Conservation (phyloP, 2,888 invertebrate species). For the Neoscelio sp. region DNA sequence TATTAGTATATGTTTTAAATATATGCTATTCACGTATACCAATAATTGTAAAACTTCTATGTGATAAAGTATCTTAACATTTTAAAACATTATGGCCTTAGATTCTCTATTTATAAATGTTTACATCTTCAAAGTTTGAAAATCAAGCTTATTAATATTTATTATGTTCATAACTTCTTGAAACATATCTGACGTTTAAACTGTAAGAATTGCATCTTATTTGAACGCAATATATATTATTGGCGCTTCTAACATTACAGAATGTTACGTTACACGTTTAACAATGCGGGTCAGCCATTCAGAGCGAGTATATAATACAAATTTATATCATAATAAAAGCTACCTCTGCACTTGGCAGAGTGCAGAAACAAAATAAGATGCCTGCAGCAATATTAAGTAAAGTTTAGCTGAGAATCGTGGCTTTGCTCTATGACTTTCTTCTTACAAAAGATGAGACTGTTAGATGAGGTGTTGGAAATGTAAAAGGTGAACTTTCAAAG, state of each 20-base stretch:
- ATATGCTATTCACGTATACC: no score
- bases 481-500: slow-evolving; percentile 23
- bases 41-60: no score
- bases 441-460: slow-evolving; percentile 9
- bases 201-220: slow-evolving; percentile 26
- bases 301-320: slow-evolving; percentile 17
- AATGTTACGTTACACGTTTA: slow-evolving; percentile 33
- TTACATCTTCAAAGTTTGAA: slow-evolving; percentile 3
- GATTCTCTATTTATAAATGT: no score
- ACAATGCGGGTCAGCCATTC: slow-evolving; percentile 49
- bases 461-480: slow-evolving; percentile 40
- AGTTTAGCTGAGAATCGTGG: slow-evolving; percentile 13
- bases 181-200: slow-evolving; percentile 24
- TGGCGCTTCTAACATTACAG: slow-evolving; percentile 10
- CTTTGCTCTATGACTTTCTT: slow-evolving; percentile 19
- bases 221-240: slow-evolving; percentile 49
- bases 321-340: slow-evolving; percentile 40
- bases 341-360: slow-evolving; percentile 1
- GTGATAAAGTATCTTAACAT: no score
- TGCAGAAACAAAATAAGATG: slow-evolving; percentile 33
- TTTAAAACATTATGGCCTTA: no score
- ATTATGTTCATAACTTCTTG: slow-evolving; percentile 29
- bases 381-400: slow-evolving; percentile 13
- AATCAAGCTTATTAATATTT: slow-evolving; percentile 47
- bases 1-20: no score